Percentiles rank a stretch among this genome's conserved stretches.
phyloP scores from a whole-genome alignment of 2,888 invertebrate genomes.

The Lepeophtheirus nordmannii region DNA sequence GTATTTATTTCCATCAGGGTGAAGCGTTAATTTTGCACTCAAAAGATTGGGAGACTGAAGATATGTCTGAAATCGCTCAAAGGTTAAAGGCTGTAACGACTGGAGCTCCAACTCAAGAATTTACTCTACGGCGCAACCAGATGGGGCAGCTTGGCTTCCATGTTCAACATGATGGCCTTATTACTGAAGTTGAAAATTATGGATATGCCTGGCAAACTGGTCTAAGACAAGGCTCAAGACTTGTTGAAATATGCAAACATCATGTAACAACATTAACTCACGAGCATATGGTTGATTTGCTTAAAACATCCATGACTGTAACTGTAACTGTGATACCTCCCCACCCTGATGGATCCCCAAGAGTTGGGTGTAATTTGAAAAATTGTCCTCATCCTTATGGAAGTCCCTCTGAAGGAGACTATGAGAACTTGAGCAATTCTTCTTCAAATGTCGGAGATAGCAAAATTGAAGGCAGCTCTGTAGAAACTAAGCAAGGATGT shows the following conservation, averaged over 20 bases:
- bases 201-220: conserved; percentile 50
- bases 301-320: conserved; percentile 73
- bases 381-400: conserved; percentile 15
- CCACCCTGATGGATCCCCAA: conserved; percentile 48
- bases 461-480: not conserved
- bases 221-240: conserved; percentile 68
- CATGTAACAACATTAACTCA: conserved; percentile 74
- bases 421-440: conserved; percentile 45
- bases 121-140: conserved; percentile 60
- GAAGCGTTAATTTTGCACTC: conserved; percentile 72
- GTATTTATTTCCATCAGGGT: conserved; percentile 39
- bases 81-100: conserved; percentile 61
- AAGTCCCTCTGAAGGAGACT: conserved; percentile 46
- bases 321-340: conserved; percentile 67
- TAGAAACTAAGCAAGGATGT: not conserved
- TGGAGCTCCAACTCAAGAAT: conserved; percentile 41
- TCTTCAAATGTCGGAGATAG: not conserved
- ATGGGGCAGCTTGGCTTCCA: conserved; percentile 62
- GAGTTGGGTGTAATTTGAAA: conserved; percentile 31
- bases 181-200: conserved; percentile 52
- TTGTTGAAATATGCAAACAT: conserved; percentile 79
- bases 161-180: conserved; percentile 80
- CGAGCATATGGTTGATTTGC: conserved; percentile 78
- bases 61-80: conserved; percentile 53
- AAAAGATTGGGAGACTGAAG: conserved; percentile 40